Evolutionary conservation across 2,888 invertebrate species (phyloP).

Genomic region (Erebia aethiops): DNA sequence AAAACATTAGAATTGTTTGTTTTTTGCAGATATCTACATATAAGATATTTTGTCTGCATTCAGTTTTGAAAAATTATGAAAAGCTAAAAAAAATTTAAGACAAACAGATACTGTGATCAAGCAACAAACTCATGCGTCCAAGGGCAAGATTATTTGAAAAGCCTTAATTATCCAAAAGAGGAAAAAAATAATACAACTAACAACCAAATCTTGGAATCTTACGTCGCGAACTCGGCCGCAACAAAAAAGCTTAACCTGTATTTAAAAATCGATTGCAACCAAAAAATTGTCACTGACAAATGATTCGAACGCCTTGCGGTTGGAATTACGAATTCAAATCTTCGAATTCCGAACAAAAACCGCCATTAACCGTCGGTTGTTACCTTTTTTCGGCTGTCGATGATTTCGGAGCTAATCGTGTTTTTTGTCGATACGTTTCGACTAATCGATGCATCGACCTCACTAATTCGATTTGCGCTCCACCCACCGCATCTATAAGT

Average conservation of each 20-base stretch:
- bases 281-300: slow-evolving; percentile 84
- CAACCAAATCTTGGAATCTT: slow-evolving; percentile 50
- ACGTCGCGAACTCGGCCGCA: slow-evolving; percentile 42
- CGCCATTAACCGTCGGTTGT: slow-evolving; percentile 77
- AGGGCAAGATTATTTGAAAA: slow-evolving; percentile 12
- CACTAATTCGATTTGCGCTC: slow-evolving; percentile 80
- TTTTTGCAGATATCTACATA: not conserved
- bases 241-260: slow-evolving; percentile 74
- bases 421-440: slow-evolving; percentile 76
- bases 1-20: not conserved
- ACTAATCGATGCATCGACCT: slow-evolving; percentile 78
- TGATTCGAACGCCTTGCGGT: slow-evolving; percentile 82
- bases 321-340: slow-evolving; percentile 82
- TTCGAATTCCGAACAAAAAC: slow-evolving; percentile 81
- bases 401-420: slow-evolving; percentile 79
- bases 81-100: not conserved
- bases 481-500: slow-evolving; percentile 71
- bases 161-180: slow-evolving; percentile 25
- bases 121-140: not conserved
- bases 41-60: not conserved
- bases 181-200: slow-evolving; percentile 31
- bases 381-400: slow-evolving; percentile 79
- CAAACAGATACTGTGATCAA: not conserved
- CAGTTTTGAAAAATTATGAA: not conserved
- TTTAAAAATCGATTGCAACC: slow-evolving; percentile 83